Percentiles rank a stretch among this genome's conserved stretches.
Conservation (phyloP, 2,113 vertebrate species). For the Thalassoma bifasciatum region DNA sequence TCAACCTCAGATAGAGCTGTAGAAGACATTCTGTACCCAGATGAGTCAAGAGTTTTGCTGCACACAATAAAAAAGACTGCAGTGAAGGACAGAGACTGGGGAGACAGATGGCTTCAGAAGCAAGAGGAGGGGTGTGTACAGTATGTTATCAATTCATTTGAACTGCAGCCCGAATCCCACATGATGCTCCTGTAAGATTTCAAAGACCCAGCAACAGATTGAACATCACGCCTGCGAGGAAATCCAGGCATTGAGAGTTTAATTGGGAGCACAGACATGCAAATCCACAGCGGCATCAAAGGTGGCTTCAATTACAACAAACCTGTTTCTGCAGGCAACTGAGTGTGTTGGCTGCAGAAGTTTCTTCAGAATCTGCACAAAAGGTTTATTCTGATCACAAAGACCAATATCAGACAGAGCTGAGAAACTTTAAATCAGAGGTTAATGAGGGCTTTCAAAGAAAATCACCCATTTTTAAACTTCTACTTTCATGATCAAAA, state of each 20-base stretch:
- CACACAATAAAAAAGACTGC: conserved; percentile 7
- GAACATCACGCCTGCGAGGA: conserved; percentile 38
- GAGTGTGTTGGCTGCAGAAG: not conserved
- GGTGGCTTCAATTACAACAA: conserved; percentile 3
- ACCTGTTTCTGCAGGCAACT: not conserved
- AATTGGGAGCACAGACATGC: conserved; percentile 49
- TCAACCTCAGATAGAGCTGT: not conserved
- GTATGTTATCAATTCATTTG: conserved; percentile 53
- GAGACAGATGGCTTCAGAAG: conserved; percentile 65
- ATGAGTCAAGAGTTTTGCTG: not conserved
- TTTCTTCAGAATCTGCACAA: not conserved
- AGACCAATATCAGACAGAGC: not conserved
- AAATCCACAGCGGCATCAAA: conserved; percentile 40
- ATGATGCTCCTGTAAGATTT: conserved; percentile 60
- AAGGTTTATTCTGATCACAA: not conserved
- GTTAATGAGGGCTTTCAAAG: too few species aligned
- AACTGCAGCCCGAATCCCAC: conserved; percentile 58
- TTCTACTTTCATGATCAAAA: too few species aligned
- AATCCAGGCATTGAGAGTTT: conserved; percentile 32
- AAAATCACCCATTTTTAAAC: too few species aligned
- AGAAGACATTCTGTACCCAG: not conserved
- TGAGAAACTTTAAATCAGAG: not conserved
- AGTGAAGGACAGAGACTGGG: conserved; percentile 6
- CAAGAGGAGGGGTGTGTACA: conserved; percentile 1
- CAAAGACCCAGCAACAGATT: conserved; percentile 69